phyloP scores from a whole-genome alignment of 2,113 vertebrate species.

The Orcinus orca region DNA sequence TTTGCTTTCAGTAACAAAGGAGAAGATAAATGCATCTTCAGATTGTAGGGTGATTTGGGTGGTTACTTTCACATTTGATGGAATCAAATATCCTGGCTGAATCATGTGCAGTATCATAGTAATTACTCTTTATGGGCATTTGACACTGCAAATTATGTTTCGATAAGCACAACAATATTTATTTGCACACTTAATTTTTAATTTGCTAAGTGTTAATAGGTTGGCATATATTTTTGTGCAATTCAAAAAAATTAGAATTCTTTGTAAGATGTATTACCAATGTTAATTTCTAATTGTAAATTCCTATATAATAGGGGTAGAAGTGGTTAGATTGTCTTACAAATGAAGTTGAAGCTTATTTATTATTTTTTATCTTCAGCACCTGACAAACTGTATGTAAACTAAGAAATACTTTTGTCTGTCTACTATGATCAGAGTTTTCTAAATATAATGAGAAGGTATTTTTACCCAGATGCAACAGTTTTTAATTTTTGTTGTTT shows the following conservation, averaged over 20 bases:
- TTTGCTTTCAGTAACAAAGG: not conserved
- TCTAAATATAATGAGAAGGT: not conserved
- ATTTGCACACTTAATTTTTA: not conserved
- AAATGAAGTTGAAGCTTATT: not conserved
- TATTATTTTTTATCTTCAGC: not conserved
- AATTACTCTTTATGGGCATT: not conserved
- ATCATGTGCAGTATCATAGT: not conserved
- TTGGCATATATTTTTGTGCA: not conserved
- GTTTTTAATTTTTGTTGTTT: not conserved
- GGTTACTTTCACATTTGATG: not conserved
- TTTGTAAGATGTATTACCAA: not conserved
- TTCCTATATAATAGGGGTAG: not conserved
- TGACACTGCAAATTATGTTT: not conserved
- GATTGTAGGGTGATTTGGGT: not conserved
- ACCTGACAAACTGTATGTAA: not conserved
- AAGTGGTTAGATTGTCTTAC: not conserved
- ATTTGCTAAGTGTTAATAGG: not conserved
- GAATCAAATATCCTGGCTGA: not conserved
- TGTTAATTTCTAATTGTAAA: not conserved
- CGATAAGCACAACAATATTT: not conserved
- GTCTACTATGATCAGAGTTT: not conserved
- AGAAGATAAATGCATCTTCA: not conserved
- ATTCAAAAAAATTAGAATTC: not conserved
- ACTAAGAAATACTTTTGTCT: not conserved
- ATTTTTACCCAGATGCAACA: not conserved